Conservation (phyloP, 2,113 vertebrate species). For the Gymnobelideus leadbeateri region DNA sequence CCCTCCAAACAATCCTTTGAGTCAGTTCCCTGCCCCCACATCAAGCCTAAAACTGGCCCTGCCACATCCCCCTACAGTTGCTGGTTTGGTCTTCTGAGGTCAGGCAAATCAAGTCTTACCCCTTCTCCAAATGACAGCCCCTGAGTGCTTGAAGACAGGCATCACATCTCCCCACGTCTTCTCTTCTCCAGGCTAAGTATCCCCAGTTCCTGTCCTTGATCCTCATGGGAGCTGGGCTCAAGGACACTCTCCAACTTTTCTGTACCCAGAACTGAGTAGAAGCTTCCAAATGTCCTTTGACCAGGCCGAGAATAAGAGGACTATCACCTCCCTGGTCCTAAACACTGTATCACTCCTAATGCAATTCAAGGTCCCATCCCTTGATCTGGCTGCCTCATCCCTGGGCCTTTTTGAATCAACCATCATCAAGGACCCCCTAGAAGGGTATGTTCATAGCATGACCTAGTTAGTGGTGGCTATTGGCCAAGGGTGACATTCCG, state of each 20-base stretch:
- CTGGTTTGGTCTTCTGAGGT: no score
- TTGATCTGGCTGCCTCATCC: background rate
- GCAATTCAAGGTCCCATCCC: background rate
- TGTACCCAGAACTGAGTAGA: background rate
- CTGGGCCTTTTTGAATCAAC: background rate
- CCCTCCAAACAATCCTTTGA: no score
- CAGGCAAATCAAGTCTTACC: background rate
- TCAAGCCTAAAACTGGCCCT: no score
- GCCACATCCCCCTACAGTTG: no score
- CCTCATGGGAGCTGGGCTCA: background rate
- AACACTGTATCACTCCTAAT: no score
- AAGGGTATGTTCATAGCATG: background rate
- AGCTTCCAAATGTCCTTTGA: background rate
- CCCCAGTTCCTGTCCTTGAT: background rate
- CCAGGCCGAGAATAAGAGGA: no score
- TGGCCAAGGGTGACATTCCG: background rate
- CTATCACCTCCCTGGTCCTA: background rate
- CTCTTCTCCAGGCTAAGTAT: background rate
- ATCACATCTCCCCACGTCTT: background rate
- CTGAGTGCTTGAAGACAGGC: background rate
- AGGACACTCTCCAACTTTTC: background rate
- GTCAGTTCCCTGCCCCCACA: no score
- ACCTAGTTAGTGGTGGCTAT: background rate
- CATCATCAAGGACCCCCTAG: background rate
- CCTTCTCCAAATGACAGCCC: no score